Evolutionary conservation across 1,140 invertebrate species (phyloP).

Genomic region (Trypoxylus dichotomus): DNA sequence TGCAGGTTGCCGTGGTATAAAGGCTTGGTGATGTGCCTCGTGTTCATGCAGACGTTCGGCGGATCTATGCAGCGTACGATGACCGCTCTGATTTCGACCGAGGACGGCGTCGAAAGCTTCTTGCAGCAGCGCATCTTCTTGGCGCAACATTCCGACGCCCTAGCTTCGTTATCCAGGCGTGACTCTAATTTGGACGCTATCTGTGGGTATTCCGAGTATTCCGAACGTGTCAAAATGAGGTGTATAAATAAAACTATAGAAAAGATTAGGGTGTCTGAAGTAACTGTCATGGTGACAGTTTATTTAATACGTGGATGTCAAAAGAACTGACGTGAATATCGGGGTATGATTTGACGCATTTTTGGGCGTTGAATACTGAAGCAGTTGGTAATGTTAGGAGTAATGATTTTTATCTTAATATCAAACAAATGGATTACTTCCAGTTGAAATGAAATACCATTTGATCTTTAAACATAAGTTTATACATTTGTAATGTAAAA

Average conservation of each 20-base stretch:
- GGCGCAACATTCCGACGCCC: constrained; percentile 38
- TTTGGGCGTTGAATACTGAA: too few relatives aligned
- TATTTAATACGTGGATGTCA: too few relatives aligned
- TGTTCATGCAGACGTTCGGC: not conserved
- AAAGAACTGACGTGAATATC: too few relatives aligned
- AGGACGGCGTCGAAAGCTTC: constrained; percentile 32
- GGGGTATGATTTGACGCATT: too few relatives aligned
- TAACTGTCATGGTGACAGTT: constrained; percentile 14
- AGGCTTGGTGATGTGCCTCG: constrained; percentile 33
- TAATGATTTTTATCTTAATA: too few relatives aligned
- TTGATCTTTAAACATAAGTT: too few relatives aligned
- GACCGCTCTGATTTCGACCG: constrained; percentile 47
- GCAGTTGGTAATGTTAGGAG: too few relatives aligned
- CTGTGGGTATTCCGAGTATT: not conserved
- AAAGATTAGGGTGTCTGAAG: not conserved
- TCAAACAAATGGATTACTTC: too few relatives aligned
- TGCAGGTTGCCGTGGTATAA: constrained; percentile 27
- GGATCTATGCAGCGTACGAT: constrained; percentile 41
- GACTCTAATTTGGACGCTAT: not conserved
- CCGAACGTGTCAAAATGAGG: not conserved
- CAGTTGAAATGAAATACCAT: too few relatives aligned
- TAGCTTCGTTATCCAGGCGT: constrained; percentile 30
- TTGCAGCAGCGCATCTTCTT: constrained; percentile 41
- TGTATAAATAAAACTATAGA: not conserved
- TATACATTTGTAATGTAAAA: too few relatives aligned